phyloP scores from a whole-genome alignment of 2,113 vertebrate genomes.

The human region GRCh38 chr9:85398501-85399000 shows the following conservation, averaged over 20 bases:
- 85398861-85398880: not conserved
- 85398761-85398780: not conserved
- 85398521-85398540: not conserved
- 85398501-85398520: not conserved
- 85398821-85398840: not conserved
- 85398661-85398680: not conserved
- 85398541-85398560: not conserved
- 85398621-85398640: not conserved
- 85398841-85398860: not conserved
- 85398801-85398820: not conserved
- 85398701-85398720: not conserved
- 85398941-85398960: not conserved
- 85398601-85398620: not conserved
- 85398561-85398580: not conserved
- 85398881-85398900: not conserved
- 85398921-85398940: not conserved
- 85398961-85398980: not conserved
- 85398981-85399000: not conserved
- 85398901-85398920: not conserved
- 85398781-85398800: not conserved
- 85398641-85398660: not conserved
- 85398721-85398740: not conserved
- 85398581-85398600: not conserved
- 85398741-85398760: not conserved
- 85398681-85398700: not conserved